Evolutionary conservation across 2,888 invertebrate genomes (phyloP), one percentile per base, ranked within the genome.

Genomic region (Perizoma affinitatum): DNA sequence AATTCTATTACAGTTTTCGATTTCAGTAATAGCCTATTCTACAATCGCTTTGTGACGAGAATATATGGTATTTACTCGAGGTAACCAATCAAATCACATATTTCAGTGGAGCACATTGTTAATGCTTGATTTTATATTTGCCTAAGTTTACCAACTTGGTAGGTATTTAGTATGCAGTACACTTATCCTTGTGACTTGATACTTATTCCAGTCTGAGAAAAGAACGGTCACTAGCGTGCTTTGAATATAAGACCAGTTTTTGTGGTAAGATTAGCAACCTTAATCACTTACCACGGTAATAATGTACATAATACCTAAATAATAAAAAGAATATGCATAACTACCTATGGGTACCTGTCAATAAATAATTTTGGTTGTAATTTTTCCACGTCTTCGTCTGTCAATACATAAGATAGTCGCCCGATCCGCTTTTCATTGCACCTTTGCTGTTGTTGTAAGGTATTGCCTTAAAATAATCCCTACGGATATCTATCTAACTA

Each of bases 141-240:
- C 72, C 68, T 74, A 71, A 74, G 60, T 55, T 54, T 47, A 7
- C 47, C 33, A 47, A 34, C 46, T 38, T 50, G 61, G 44, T 66
- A 60, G 54, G 75, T 76, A 68, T 71, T 86, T 81, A 76, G 76
- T 83, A 87, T 84, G 80, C 83, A 78, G 78, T 72, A 66, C 52
- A 53, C 74, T n/a, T n/a, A n/a, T n/a, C n/a, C n/a, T n/a, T 71
- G 66, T 74, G 76, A 79, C 81, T 84, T 83, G 78, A 82, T 85
- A n/a, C n/a, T n/a, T n/a, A 84, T 83, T 84, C 83, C 70, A 84
- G 82, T 80, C 76, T 78, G 83, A 82, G 81, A 82, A 82, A 75
- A 81, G 80, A 82, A 83, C 82, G 82, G 81, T 82, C 79, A 73
- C 75, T 68, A 69, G 71, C 85, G 86, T 87, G 88, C 75, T 75